These are phyloP conservation scores for Caerostris extrusa DNA, from an alignment of 1,140 invertebrate species.

Conservation along the genomic window DNA sequence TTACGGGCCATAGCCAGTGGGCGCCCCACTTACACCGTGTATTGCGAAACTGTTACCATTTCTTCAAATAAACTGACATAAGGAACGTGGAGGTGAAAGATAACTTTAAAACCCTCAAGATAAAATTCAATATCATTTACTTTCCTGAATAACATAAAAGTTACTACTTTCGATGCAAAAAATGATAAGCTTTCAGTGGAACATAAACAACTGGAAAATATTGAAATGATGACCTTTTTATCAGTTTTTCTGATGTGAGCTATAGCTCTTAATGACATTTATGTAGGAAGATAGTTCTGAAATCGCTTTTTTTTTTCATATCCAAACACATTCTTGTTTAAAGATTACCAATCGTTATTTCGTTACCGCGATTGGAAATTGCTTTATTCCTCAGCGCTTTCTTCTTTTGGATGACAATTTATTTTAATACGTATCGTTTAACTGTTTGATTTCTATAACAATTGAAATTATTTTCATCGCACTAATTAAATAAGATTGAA, in stretches of 20 bases:
- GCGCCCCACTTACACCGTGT: constrained; percentile 10
- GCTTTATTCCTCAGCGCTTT: not conserved
- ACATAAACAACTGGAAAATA: constrained; percentile 36
- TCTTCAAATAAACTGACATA: constrained; percentile 34
- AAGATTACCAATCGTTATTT: constrained; percentile 35
- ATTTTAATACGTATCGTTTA: not conserved
- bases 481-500: too few relatives aligned
- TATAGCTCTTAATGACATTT: constrained; percentile 31
- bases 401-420: not conserved
- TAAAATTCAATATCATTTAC: constrained; percentile 63
- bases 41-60: not conserved
- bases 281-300: constrained; percentile 15
- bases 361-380: not conserved
- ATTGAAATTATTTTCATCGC: not conserved
- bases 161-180: constrained; percentile 42
- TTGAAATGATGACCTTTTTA: constrained; percentile 39
- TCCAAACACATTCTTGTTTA: constrained; percentile 21
- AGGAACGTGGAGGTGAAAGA: constrained; percentile 35
- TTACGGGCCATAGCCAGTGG: constrained; percentile 32
- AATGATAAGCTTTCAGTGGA: constrained; percentile 19
- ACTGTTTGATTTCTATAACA: not conserved
- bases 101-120: constrained; percentile 46
- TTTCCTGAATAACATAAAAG: constrained; percentile 55
- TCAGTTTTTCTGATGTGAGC: constrained; percentile 10
- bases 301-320: not conserved